Evolutionary conservation across 2,797 vertebrate genomes (phyloP), one percentile per base, ranked within the genome.

Genomic region (Galagoides demidoff): DNA sequence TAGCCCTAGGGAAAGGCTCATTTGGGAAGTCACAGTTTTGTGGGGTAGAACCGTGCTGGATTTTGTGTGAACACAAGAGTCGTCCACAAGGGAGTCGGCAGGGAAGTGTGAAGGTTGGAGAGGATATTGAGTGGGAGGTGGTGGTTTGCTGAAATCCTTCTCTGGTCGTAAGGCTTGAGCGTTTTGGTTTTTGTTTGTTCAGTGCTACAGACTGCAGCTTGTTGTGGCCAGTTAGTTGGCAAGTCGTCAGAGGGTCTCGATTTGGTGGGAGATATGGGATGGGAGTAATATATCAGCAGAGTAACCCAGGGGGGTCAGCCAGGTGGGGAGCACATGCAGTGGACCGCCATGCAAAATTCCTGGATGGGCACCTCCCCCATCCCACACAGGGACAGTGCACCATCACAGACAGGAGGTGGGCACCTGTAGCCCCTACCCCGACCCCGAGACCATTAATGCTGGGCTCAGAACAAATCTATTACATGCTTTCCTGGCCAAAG

Each of bases 261-360:
- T 97, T 96, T 70, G 92, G 98, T 81, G 91, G 98, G 98, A 98
- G 97, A 95, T 97, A 97, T 97, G 97, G 97, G 97, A 97, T 95
- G 98, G 98, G 96, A 95, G 95, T 98, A 29, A 68, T 29, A 89
- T 77, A 23, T 52, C 86, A 97, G 98, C 97, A 97, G 98, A 98
- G 98, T 98, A 98, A 98, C 98, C 98, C 97, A 87, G 98, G 98
- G 97, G 97, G 97, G 93, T 95, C 98, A 98, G 98, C 97, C 98
- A 95, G 96, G 96, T 96, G 98, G 98, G 98, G 85, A 95, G 96
- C 98, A 96, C 98, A 98, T 98, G 98, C 98, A 98, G 98, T 97
- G 97, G 97, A 95, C 98, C 95, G 98, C 98, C 98, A 98, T 98
- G 98, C 98, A 98, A 97, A 97, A 97, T 97, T 98, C 98, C 98